These are phyloP conservation scores for Sciurus carolinensis DNA, from an alignment of 2,797 vertebrate species.

Conservation along the genomic window DNA sequence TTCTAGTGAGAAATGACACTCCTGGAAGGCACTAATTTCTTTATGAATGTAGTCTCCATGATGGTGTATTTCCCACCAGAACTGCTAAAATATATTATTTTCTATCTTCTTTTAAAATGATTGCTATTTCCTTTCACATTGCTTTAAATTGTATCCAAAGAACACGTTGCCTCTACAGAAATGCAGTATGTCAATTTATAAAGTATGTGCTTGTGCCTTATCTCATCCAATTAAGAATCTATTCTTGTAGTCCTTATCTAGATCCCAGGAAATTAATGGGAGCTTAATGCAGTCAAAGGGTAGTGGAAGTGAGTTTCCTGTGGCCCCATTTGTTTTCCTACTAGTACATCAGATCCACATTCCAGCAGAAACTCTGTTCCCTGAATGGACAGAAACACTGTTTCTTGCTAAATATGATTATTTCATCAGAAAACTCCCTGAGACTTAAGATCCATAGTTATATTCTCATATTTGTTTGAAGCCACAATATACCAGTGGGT, in stretches of 20 bases:
- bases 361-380: not conserved
- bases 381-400: not conserved
- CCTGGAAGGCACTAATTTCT: slow-evolving; percentile 57
- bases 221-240: slow-evolving; percentile 74
- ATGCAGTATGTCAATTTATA: slow-evolving; percentile 19
- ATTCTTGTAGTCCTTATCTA: slow-evolving; percentile 14
- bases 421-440: slow-evolving; percentile 6
- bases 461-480: not conserved
- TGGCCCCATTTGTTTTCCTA: not conserved
- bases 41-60: not conserved
- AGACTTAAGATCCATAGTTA: not conserved
- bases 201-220: slow-evolving; percentile 66
- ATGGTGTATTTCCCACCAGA: slow-evolving; percentile 51
- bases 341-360: not conserved
- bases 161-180: slow-evolving; percentile 50
- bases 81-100: slow-evolving; percentile 60
- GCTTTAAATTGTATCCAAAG: slow-evolving; percentile 63
- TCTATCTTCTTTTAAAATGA: slow-evolving; percentile 65
- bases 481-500: not conserved
- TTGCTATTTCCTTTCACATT: slow-evolving; percentile 62
- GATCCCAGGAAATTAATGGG: slow-evolving; percentile 12
- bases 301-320: not conserved
- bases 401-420: slow-evolving; percentile 48
- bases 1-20: slow-evolving; percentile 42
- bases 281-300: not conserved